phyloP scores from a whole-genome alignment of 2,888 invertebrate genomes.

The Pristionchus mayeri region DNA sequence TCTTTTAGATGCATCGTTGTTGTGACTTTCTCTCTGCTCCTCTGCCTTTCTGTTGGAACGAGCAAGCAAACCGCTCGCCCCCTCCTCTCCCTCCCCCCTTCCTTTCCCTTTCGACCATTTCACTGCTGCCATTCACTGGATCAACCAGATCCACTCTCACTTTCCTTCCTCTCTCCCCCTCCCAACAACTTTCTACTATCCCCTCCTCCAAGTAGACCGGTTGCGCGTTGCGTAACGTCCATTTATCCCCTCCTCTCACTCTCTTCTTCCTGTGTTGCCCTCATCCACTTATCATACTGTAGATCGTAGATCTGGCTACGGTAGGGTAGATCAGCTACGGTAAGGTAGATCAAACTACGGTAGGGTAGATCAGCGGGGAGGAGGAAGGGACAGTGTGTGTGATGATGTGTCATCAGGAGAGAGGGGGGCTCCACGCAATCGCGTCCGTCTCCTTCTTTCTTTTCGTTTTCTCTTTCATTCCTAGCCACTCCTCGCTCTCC shows the following conservation, averaged over 20 bases:
- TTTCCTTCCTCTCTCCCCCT: conserved; percentile 15
- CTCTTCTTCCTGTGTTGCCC: neutral
- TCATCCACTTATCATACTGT: conserved; percentile 22
- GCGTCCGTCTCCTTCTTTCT: neutral
- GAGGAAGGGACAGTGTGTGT: neutral
- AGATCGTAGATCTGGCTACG: neutral
- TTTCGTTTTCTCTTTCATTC: conserved; percentile 41
- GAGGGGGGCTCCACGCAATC: neutral
- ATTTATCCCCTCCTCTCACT: conserved; percentile 2
- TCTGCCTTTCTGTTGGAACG: conserved; percentile 28
- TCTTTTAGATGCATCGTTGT: conserved; percentile 32
- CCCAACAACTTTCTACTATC: conserved; percentile 34
- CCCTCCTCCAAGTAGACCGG: conserved; percentile 35
- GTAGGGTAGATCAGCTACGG: neutral
- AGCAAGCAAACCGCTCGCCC: conserved; percentile 25
- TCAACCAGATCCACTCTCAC: conserved; percentile 36
- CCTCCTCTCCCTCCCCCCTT: neutral
- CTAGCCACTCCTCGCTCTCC: conserved; percentile 20
- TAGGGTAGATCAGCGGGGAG: neutral
- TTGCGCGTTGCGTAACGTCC: conserved; percentile 25
- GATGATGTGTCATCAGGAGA: conserved; percentile 4
- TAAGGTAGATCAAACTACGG: conserved; percentile 5
- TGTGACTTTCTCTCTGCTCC: conserved; percentile 5
- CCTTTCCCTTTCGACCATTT: conserved; percentile 41
- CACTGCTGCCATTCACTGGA: conserved; percentile 11